Conservation (phyloP, 2,888 invertebrate genomes). For the Xylota segnis region DNA sequence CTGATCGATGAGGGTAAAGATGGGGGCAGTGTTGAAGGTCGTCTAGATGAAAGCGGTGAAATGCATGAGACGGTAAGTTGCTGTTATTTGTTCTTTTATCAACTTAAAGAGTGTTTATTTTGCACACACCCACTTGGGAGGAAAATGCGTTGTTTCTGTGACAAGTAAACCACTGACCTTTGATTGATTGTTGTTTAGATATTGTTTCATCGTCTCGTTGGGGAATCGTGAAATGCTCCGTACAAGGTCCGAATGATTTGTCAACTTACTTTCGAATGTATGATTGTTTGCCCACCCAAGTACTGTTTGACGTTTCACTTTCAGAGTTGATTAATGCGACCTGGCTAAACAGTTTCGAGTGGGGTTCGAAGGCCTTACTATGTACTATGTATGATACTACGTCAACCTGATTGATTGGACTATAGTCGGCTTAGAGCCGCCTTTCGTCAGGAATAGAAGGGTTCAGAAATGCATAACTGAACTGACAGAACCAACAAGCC, state of each 20-base stretch:
- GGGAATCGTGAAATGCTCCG: not conserved
- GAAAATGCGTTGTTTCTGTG: no score
- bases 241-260: constrained; percentile 25
- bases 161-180: not conserved
- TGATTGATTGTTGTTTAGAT: constrained; percentile 18
- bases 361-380: constrained; percentile 1
- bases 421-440: no score
- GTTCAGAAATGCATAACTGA: no score
- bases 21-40: constrained; percentile 82
- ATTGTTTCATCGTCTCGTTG: not conserved
- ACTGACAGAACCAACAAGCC: no score
- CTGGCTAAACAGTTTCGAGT: constrained; percentile 6
- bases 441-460: no score
- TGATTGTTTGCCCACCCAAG: constrained; percentile 7
- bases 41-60: constrained; percentile 83
- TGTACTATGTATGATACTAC: no score
- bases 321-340: constrained; percentile 2
- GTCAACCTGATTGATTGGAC: no score
- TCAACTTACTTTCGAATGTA: not conserved
- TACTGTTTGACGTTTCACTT: constrained; percentile 1
- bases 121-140: not conserved
- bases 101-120: not conserved
- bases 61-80: constrained; percentile 84
- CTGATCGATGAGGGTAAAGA: constrained; percentile 79
- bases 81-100: not conserved